Percentiles rank a stretch among this genome's conserved stretches.
Conservation (phyloP, 2,113 vertebrate genomes). For the Amblyornis subalaris region DNA sequence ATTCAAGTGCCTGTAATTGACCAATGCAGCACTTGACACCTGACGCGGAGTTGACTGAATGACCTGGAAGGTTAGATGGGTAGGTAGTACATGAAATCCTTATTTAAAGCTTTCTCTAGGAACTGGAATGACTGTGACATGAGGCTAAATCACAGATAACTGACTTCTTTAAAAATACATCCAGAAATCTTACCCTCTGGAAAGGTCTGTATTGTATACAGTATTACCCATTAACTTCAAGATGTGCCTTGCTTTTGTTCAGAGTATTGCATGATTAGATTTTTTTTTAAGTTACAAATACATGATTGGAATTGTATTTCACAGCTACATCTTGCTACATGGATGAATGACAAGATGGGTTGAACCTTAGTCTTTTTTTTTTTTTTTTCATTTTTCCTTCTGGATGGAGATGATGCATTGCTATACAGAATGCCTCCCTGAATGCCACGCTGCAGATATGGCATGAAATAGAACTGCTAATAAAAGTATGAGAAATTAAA, state of each 20-base stretch:
- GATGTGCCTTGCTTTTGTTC: slow-evolving; percentile 52
- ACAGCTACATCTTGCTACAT: neutral
- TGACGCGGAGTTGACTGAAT: slow-evolving; percentile 39
- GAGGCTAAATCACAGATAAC: slow-evolving; percentile 40
- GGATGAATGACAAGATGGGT: slow-evolving; percentile 40
- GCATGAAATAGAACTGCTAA: slow-evolving; percentile 55
- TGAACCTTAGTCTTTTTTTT: slow-evolving; percentile 5
- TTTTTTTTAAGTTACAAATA: slow-evolving; percentile 46
- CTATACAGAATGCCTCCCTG: slow-evolving; percentile 28
- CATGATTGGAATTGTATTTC: slow-evolving; percentile 47
- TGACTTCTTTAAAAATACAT: slow-evolving; percentile 48
- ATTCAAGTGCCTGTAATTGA: slow-evolving; percentile 73
- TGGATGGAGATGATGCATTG: slow-evolving; percentile 31
- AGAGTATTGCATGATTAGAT: neutral
- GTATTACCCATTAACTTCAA: slow-evolving; percentile 45
- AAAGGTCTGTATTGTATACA: slow-evolving; percentile 49
- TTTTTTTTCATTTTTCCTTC: slow-evolving; percentile 1
- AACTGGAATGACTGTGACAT: slow-evolving; percentile 58
- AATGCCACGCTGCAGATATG: slow-evolving; percentile 50
- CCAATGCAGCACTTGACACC: slow-evolving; percentile 50
- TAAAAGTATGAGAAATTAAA: slow-evolving; percentile 46
- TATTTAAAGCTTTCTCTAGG: slow-evolving; percentile 54
- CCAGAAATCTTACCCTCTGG: slow-evolving; percentile 54
- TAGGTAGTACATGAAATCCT: slow-evolving; percentile 49
- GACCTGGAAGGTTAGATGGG: slow-evolving; percentile 56